phyloP scores from a whole-genome alignment of 1,140 invertebrate genomes.

The Protaetia brevitarsis region DNA sequence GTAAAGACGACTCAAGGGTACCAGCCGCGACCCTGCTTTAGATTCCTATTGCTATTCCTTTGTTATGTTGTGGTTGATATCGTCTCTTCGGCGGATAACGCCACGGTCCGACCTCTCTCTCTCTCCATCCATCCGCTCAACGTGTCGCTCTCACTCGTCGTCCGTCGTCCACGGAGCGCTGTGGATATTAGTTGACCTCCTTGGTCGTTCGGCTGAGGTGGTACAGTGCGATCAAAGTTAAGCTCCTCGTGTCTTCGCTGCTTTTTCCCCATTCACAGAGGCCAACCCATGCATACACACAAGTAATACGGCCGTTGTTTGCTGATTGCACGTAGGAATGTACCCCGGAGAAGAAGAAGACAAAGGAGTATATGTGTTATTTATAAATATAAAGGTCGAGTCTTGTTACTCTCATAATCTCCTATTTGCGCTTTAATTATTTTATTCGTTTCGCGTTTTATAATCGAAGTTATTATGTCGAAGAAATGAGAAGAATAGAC shows the following conservation, averaged over 20 bases:
- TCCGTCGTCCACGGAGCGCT: neutral
- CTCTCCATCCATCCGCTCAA: neutral
- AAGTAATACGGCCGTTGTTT: neutral
- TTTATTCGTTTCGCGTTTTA: neutral
- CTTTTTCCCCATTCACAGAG: neutral
- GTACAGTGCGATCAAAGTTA: conserved; percentile 17
- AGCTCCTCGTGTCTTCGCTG: neutral
- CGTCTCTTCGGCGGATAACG: conserved; percentile 9
- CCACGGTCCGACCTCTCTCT: neutral
- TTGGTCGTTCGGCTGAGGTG: conserved; percentile 2
- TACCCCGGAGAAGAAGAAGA: neutral
- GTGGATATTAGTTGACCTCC: conserved; percentile 13
- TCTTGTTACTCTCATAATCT: neutral
- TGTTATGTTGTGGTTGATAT: conserved; percentile 13
- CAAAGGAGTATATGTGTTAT: conserved; percentile 17
- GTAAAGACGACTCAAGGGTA: conserved; percentile 15
- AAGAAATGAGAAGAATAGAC: neutral
- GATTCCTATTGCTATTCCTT: conserved; percentile 18
- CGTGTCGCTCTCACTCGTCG: neutral
- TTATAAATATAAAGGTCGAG: conserved; percentile 14
- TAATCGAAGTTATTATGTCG: neutral
- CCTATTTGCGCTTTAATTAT: neutral
- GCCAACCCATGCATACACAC: no score
- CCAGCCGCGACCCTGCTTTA: conserved; percentile 16
- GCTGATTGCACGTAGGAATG: neutral